Evolutionary conservation across 2,888 invertebrate species (phyloP).

Genomic region (Lycaena phlaeas): DNA sequence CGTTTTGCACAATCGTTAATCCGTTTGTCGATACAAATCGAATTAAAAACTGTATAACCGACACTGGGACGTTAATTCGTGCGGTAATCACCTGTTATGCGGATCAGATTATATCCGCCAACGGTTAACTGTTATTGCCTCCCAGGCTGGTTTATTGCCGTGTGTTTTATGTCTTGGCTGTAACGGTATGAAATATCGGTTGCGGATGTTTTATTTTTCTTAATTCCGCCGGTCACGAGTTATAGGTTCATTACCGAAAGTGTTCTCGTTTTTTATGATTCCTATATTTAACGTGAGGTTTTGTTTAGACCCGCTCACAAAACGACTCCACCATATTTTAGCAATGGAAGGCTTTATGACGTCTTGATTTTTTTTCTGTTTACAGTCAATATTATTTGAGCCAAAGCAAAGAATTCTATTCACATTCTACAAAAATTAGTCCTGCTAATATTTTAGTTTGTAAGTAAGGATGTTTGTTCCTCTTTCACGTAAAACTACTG

Average conservation of each 20-base stretch:
- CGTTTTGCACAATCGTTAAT: neutral
- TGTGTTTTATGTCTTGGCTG: constrained; percentile 25
- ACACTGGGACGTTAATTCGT: neutral
- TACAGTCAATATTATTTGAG: too few species aligned
- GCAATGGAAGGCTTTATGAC: too few species aligned
- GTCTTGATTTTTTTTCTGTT: too few species aligned
- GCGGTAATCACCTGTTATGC: neutral
- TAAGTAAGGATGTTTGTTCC: too few species aligned
- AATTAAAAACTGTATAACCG: neutral
- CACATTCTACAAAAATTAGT: too few species aligned
- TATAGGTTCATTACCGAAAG: neutral
- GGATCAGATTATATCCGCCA: neutral
- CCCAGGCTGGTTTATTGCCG: constrained; percentile 32
- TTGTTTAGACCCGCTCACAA: too few species aligned
- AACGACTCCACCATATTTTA: too few species aligned
- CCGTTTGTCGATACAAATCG: neutral
- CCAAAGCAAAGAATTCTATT: too few species aligned
- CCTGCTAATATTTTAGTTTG: too few species aligned
- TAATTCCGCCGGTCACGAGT: neutral
- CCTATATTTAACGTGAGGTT: too few species aligned
- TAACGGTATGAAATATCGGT: constrained; percentile 12
- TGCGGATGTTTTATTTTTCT: constrained; percentile 1
- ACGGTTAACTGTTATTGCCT: constrained; percentile 37
- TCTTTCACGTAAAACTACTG: too few species aligned
- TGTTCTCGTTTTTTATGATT: too few species aligned